Base-by-base conservation (phyloP, 1,140 invertebrate species). In the Zelostemma sp. region DNA sequence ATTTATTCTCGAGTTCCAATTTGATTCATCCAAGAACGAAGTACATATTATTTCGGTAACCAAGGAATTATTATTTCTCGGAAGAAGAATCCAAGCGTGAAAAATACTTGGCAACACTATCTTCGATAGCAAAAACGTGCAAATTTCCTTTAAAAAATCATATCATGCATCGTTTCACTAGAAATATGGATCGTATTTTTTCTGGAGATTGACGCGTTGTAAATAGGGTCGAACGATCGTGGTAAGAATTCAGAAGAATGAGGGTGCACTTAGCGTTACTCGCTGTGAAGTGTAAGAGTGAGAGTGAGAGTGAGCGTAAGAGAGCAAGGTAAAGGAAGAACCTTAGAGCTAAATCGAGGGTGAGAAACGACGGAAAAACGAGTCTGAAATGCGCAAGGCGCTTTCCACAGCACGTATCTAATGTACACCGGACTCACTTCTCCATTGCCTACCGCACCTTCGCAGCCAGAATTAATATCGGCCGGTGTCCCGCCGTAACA, bases 301-400 rank as follows among this genome's bases (percentile, higher is more conserved):
- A 28, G 8, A 28, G 3, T 8, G 35, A 55, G 59, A 59, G 53
- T 25, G n/a, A 49, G 51, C 40, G 58, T 66, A 61, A 40, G 51
- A 67, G 54, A 63, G 59, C 35, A 64, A 61, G 51, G 63, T 62
- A 73, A 74, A 65, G 57, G 65, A 68, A 71, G 72, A 71, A 71
- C 62, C 61, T 56, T 55, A 59, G 49, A 62, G 66, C 62, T 59
- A 69, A 68, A 68, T 69, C 50, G 59, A 72, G 68, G 68, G 72
- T 74, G 64, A 70, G 72, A 65, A 74, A 68, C 58, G 68, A 70
- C 68, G 54, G 64, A 60, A 58, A 70, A 74, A 72, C 58, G 65
- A 74, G 69, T 64, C 59, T 66, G 56, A 72, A 72, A 75, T 69
- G 57, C 69, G 45, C 57, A 64, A 68, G 61, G 53, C 55, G 51